Conservation (phyloP, 2,888 invertebrate genomes). For the Corbicula japonica region DNA sequence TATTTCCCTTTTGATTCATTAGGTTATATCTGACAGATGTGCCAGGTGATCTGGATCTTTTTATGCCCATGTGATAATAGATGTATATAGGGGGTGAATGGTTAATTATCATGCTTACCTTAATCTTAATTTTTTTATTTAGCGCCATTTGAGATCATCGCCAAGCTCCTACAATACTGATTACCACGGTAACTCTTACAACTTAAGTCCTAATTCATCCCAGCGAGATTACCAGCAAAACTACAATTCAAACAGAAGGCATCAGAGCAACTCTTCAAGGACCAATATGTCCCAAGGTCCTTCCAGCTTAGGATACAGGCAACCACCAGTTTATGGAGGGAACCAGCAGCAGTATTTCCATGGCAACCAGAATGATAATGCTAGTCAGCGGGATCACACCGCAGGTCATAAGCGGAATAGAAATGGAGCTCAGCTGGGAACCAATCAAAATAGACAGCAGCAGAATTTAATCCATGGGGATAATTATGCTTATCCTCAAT, state of each 20-base stretch:
- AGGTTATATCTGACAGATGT: no score
- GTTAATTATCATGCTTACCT: no score
- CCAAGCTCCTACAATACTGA: no score
- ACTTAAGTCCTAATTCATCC: slow-evolving; percentile 20
- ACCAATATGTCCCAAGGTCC: background rate
- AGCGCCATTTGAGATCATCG: no score
- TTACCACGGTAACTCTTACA: no score
- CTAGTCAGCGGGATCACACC: slow-evolving; percentile 7
- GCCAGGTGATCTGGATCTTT: no score
- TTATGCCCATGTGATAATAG: no score
- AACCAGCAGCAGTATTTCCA: slow-evolving; percentile 24
- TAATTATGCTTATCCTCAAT: slow-evolving; percentile 11
- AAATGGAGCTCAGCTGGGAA: slow-evolving; percentile 11
- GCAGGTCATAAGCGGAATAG: slow-evolving; percentile 7
- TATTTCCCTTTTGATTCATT: no score
- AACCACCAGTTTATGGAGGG: background rate
- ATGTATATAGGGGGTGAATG: no score
- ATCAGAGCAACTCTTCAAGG: slow-evolving; percentile 25
- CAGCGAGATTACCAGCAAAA: slow-evolving; percentile 18
- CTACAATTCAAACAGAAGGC: slow-evolving; percentile 24
- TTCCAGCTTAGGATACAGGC: no score
- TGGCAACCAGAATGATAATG: slow-evolving; percentile 50
- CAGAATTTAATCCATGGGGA: slow-evolving; percentile 24
- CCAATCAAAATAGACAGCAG: slow-evolving; percentile 24
- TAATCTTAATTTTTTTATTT: no score